Evolutionary conservation across 1,140 invertebrate species (phyloP).

Genomic region (Lethocerus indicus): DNA sequence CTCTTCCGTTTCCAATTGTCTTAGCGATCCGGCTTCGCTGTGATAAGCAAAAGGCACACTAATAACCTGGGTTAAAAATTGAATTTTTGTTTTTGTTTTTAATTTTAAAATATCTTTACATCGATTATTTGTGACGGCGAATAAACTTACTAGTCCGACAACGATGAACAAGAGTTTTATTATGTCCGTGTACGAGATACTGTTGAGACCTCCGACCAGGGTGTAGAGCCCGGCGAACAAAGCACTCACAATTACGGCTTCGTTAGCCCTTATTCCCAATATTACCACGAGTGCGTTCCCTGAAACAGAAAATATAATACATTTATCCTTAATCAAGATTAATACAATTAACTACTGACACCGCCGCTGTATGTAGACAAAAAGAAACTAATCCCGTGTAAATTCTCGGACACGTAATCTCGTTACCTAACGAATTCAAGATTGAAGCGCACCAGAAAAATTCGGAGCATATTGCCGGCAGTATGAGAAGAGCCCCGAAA

Average conservation of each 20-base stretch:
- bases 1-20: slow-evolving; percentile 26
- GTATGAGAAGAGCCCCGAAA: slow-evolving; percentile 59
- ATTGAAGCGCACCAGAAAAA: slow-evolving; percentile 65
- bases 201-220: slow-evolving; percentile 59
- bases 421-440: slow-evolving; percentile 54
- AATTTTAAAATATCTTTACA: not conserved
- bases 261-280: slow-evolving; percentile 37
- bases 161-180: slow-evolving; percentile 64
- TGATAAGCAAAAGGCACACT: slow-evolving; percentile 17
- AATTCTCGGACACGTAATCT: too few relatives aligned
- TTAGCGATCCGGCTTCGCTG: not conserved
- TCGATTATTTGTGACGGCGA: not conserved
- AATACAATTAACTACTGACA: too few relatives aligned
- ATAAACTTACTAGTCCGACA: slow-evolving; percentile 43
- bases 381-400: too few relatives aligned
- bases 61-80: too few relatives aligned
- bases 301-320: slow-evolving; percentile 19
- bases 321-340: not conserved
- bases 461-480: slow-evolving; percentile 63
- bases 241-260: slow-evolving; percentile 45
- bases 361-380: too few relatives aligned
- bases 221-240: slow-evolving; percentile 56
- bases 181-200: slow-evolving; percentile 65
- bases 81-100: too few relatives aligned
- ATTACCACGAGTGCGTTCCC: slow-evolving; percentile 52